phyloP scores from a whole-genome alignment of 92 coral and sea anemone genomes.

The Umimayanthus chanpuru region DNA sequence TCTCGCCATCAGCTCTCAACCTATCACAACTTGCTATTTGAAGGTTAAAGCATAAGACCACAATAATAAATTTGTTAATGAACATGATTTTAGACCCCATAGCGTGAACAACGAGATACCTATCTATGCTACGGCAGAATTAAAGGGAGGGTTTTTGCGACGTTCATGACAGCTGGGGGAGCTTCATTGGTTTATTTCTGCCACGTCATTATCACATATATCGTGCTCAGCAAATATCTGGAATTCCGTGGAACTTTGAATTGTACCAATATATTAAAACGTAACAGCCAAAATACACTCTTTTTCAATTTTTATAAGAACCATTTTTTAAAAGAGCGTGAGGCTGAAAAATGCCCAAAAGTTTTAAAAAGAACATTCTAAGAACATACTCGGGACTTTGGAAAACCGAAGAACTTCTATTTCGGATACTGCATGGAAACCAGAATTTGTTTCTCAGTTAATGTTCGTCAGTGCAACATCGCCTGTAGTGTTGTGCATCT shows the following conservation, averaged over 20 bases:
- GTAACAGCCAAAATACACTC: too few relatives aligned
- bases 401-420: too few relatives aligned
- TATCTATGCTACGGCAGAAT: background rate
- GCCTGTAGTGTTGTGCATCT: too few relatives aligned
- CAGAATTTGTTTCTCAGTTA: too few relatives aligned
- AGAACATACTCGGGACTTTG: too few relatives aligned
- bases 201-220: background rate
- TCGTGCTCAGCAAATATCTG: background rate
- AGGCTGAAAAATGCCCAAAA: too few relatives aligned
- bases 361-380: too few relatives aligned
- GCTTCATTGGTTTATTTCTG: background rate
- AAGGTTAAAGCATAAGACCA: background rate
- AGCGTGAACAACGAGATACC: background rate
- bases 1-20: conserved; percentile 14
- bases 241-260: background rate
- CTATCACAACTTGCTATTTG: background rate
- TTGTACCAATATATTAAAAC: too few relatives aligned
- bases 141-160: background rate
- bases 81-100: background rate
- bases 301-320: too few relatives aligned
- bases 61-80: background rate
- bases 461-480: too few relatives aligned
- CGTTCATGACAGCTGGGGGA: conserved; percentile 13
- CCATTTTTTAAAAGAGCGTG: too few relatives aligned
- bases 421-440: too few relatives aligned